Evolutionary conservation across 2,113 vertebrate genomes (phyloP).

Genomic region (Solea solea): DNA sequence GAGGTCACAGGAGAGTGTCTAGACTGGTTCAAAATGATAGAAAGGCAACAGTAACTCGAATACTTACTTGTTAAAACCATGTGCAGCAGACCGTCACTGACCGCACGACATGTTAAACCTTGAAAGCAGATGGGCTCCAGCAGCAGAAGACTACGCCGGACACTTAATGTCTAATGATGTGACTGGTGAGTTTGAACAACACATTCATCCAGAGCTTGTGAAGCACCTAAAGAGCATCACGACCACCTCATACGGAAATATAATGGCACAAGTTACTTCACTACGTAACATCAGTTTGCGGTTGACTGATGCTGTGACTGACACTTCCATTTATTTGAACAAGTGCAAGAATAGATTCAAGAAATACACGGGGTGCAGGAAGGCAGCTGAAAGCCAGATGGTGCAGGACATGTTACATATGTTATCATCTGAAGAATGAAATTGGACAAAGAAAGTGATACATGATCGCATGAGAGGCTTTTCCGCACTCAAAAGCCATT

Average conservation of each 20-base stretch:
- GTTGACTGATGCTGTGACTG: conserved; percentile 39
- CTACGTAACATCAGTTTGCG: not conserved
- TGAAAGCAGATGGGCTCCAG: too few relatives aligned
- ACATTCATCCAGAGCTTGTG: not conserved
- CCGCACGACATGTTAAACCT: too few relatives aligned
- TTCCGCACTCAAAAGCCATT: not conserved
- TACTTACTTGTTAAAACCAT: too few relatives aligned
- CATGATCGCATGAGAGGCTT: not conserved
- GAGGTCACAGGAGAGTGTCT: too few relatives aligned
- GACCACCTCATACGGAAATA: not conserved
- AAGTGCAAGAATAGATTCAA: conserved; percentile 29
- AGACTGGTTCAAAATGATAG: too few relatives aligned
- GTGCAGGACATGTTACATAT: conserved; percentile 41
- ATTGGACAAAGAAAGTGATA: conserved; percentile 19
- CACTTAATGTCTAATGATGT: not conserved
- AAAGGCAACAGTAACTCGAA: too few relatives aligned
- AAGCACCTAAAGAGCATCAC: not conserved
- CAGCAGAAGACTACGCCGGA: too few relatives aligned
- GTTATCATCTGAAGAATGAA: conserved; percentile 16
- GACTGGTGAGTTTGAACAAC: not conserved
- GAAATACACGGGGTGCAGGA: not conserved
- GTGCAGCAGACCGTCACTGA: too few relatives aligned
- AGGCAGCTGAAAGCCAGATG: conserved; percentile 41
- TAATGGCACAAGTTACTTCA: not conserved
- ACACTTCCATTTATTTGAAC: conserved; percentile 54